These are phyloP conservation scores for Apteryx mantelli DNA, from an alignment of 2,113 vertebrate genomes.

Conservation along the genomic window DNA sequence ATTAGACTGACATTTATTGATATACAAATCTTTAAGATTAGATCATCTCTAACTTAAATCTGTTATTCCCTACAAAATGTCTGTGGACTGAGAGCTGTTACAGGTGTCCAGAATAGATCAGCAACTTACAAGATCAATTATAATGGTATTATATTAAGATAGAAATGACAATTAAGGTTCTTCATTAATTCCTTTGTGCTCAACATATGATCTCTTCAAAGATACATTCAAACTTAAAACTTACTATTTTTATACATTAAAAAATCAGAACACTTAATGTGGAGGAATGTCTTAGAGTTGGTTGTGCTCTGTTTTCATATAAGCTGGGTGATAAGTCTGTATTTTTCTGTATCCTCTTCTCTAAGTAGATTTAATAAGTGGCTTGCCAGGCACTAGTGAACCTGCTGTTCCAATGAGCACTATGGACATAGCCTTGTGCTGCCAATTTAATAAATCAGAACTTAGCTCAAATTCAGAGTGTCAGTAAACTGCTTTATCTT, in stretches of 20 bases:
- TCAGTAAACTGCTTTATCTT: neutral
- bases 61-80: neutral
- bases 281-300: neutral
- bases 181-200: neutral
- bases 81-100: neutral
- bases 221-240: neutral
- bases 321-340: neutral
- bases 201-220: neutral
- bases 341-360: neutral
- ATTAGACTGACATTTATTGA: neutral
- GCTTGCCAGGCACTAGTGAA: neutral
- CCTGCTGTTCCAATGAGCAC: neutral
- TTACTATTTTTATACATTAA: neutral
- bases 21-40: neutral
- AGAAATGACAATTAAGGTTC: neutral
- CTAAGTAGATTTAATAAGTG: neutral
- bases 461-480: neutral
- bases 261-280: neutral
- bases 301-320: neutral
- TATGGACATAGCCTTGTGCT: neutral
- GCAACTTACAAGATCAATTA: neutral
- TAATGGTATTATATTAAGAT: neutral
- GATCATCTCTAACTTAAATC: neutral
- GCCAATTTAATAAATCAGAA: neutral
- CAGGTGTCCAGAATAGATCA: neutral